Conservation (phyloP, 2,113 vertebrate genomes). For the Pogonocichla stellata region DNA sequence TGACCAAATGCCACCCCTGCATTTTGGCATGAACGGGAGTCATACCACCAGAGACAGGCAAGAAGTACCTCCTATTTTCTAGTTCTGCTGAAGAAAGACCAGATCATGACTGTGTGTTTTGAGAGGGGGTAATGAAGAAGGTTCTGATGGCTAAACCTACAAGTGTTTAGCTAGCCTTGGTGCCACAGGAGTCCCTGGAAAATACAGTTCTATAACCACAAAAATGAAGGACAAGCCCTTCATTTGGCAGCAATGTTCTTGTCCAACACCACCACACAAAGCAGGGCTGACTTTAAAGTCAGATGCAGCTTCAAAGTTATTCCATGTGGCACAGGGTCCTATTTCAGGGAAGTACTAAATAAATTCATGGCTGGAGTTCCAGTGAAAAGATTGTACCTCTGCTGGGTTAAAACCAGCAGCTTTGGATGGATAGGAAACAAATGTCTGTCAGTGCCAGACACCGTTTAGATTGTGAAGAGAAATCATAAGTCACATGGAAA, state of each 20-base stretch:
- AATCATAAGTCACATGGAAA: not conserved
- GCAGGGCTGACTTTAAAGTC: not conserved
- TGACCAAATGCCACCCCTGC: not conserved
- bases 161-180: not conserved
- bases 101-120: not conserved
- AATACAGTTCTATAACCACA: not conserved
- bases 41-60: not conserved
- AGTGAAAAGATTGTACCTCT: not conserved
- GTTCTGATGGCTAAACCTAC: not conserved
- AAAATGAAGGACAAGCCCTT: not conserved
- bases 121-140: not conserved
- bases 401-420: not conserved
- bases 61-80: not conserved
- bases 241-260: not conserved
- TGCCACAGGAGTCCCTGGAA: not conserved
- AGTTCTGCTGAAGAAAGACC: not conserved
- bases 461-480: not conserved
- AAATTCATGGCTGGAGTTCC: too few species aligned
- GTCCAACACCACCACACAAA: not conserved
- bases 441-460: not conserved
- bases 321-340: not conserved
- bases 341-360: not conserved
- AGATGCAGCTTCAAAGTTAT: not conserved
- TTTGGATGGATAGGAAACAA: not conserved
- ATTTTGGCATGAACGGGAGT: not conserved